Percentiles rank a stretch among this genome's conserved stretches.
phyloP scores from a whole-genome alignment of 2,888 invertebrate genomes.

The Troides oblongomaculatus region DNA sequence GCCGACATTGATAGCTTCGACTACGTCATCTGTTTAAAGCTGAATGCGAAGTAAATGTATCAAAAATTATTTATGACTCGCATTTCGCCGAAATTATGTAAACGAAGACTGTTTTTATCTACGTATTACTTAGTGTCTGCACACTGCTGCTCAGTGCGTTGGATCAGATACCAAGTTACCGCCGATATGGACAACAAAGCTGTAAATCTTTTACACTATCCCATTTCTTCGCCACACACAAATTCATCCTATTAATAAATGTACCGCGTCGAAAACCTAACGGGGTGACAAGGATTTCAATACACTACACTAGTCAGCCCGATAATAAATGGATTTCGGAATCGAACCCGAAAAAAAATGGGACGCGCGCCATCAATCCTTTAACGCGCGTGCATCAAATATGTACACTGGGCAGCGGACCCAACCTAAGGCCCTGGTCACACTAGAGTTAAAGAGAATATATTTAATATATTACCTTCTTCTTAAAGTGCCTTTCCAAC shows the following conservation, averaged over 20 bases:
- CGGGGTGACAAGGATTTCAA: constrained; percentile 28
- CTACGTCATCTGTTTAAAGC: constrained; percentile 2
- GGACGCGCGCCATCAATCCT: constrained; percentile 64
- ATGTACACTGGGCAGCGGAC: constrained; percentile 57
- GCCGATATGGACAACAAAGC: not conserved
- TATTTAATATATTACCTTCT: not conserved
- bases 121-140: not conserved
- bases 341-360: constrained; percentile 50
- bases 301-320: constrained; percentile 21
- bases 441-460: constrained; percentile 37
- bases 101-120: not conserved
- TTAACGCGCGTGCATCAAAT: constrained; percentile 62
- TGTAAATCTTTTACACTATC: not conserved
- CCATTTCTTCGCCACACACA: not conserved
- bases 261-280: constrained; percentile 22
- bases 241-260: constrained; percentile 25
- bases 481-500: not conserved
- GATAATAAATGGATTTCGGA: constrained; percentile 51
- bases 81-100: not conserved
- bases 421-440: constrained; percentile 56
- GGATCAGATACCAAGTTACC: no score
- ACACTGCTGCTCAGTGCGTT: no score
- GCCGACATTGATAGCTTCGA: constrained; percentile 39
- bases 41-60: not conserved
- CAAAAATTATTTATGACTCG: not conserved